Base-by-base conservation (phyloP, 2,888 invertebrate genomes). In the Tetragnatha montana region DNA sequence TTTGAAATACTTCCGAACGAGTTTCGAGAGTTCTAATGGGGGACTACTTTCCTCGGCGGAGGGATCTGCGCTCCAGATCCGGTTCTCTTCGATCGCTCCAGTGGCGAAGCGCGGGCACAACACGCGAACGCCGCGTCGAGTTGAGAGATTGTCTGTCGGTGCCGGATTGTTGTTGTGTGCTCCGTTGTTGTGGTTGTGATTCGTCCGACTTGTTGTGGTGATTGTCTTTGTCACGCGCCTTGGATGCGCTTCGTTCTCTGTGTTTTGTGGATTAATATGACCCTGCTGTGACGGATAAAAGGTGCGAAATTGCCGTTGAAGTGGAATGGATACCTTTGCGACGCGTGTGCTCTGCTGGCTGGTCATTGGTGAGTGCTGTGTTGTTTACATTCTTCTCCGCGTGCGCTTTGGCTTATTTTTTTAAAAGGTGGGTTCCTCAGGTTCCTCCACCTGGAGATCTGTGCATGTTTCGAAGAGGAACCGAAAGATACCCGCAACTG, bases 201-300 rank as follows among this genome's bases (percentile, higher is more conserved):
- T 88, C 82, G 69, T 82, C 71, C 19, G 78, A n/a, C 78, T n/a
- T 51, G 74, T 49, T 85, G 49, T 73, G 50, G 35, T 35, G 73
- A 78, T 83, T 79, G 78, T 78, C 70, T 76, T 76, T 50, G 69
- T 76, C 82, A 78, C 82, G 81, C 87, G 75, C 51, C 70, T 81
- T 87, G 50, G 87, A 81, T 78, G 87, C 87, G 87, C 87, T 35
- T 76, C 71, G 78, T 82, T 87, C 78, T 21, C 87, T 19, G 69
- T 60, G 78, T 82, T 87, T 82, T 21, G 10, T 78, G 76, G 82
- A 87, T 87, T 82, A 88, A 88, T 83, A 88, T 88, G 88, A 88
- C 79, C 68, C 60, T 79, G 49, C 4, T 35, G 35, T 35, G 35
- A 35, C 35, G 35, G 35, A 35, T 2, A 35, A 35, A 35, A 35